Evolutionary conservation across 2,797 vertebrate species (phyloP).

Genomic region (Leucoraja ocellata): DNA sequence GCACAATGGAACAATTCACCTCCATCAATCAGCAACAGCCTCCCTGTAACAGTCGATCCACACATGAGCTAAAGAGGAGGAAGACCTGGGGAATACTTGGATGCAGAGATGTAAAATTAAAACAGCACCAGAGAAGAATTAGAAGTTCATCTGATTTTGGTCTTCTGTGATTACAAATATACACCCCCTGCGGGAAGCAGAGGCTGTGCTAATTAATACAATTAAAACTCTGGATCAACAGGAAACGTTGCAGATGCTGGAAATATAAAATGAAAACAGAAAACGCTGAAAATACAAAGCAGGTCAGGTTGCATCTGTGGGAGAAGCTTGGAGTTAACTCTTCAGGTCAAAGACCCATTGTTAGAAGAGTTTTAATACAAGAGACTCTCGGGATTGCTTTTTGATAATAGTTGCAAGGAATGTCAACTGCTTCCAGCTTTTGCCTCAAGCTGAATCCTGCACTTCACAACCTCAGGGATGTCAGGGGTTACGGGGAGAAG

Average conservation of each 20-base stretch:
- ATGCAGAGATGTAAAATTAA: background rate
- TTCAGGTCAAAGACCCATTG: no score
- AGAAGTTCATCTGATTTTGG: background rate
- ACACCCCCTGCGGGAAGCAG: background rate
- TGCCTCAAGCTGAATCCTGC: background rate
- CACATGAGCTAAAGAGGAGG: background rate
- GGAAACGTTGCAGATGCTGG: no score
- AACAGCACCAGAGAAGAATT: background rate
- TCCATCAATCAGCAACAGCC: background rate
- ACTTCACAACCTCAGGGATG: background rate
- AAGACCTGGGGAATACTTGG: background rate
- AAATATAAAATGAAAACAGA: no score
- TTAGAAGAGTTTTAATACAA: background rate
- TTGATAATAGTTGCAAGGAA: background rate
- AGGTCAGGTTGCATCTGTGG: no score
- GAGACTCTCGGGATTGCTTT: background rate
- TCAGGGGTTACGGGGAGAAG: no score
- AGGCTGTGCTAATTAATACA: background rate
- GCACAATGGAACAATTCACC: background rate
- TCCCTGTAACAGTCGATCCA: background rate
- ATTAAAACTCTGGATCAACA: no score
- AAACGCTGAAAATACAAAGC: no score
- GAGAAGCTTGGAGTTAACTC: no score
- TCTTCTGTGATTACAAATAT: background rate
- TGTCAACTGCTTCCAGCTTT: background rate